These are phyloP conservation scores for Clunio marinus DNA, from an alignment of 2,888 invertebrate species.

Conservation along the genomic window DNA sequence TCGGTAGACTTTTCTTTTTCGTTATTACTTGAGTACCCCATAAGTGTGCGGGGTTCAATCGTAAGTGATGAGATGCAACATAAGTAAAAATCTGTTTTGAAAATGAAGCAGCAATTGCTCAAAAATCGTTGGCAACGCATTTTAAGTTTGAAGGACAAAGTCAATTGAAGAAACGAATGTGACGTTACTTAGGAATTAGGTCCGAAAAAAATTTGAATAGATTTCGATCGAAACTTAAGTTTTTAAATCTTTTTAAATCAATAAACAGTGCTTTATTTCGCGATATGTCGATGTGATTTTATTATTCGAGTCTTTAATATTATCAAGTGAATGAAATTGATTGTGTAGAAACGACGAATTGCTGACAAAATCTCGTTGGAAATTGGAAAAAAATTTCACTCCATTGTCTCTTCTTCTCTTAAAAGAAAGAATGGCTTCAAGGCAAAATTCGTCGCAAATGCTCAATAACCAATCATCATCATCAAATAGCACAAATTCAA, in stretches of 20 bases:
- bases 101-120: too few relatives aligned
- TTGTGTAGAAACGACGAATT: slow-evolving; percentile 6
- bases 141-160: too few relatives aligned
- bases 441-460: slow-evolving; percentile 29
- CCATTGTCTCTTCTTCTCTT: slow-evolving; percentile 18
- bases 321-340: slow-evolving; percentile 25
- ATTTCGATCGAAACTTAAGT: slow-evolving; percentile 9
- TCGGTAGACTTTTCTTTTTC: too few relatives aligned
- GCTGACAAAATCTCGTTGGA: slow-evolving; percentile 7
- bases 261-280: slow-evolving; percentile 24
- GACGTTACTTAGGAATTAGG: background rate
- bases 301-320: slow-evolving; percentile 18
- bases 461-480: slow-evolving; percentile 14
- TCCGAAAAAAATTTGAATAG: slow-evolving; percentile 11
- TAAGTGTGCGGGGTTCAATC: too few relatives aligned
- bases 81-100: too few relatives aligned
- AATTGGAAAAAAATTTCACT: slow-evolving; percentile 25
- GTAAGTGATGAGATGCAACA: too few relatives aligned
- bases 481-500: slow-evolving; percentile 15
- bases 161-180: too few relatives aligned
- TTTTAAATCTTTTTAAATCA: slow-evolving; percentile 16
- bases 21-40: too few relatives aligned
- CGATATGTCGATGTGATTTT: slow-evolving; percentile 37
- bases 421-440: slow-evolving; percentile 25
- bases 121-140: too few relatives aligned